Evolutionary conservation across 2,888 invertebrate genomes (phyloP).

Genomic region (Liopterus haemorrhoidalis): DNA sequence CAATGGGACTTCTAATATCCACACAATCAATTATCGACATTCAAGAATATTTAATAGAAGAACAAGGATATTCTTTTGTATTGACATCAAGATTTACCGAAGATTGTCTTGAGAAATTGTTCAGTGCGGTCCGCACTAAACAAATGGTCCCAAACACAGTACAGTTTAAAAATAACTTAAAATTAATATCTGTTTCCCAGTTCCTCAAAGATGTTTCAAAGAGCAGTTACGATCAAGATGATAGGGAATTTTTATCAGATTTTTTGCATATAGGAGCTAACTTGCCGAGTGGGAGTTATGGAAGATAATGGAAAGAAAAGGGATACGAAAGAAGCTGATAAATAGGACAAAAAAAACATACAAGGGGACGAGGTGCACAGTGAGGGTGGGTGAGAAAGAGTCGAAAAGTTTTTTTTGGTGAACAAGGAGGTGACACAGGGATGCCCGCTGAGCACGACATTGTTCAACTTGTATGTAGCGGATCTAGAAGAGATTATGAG

Average conservation of each 20-base stretch:
- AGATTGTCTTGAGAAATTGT: conserved; percentile 29
- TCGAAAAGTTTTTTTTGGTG: too few species aligned
- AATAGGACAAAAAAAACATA: too few species aligned
- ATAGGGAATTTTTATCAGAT: conserved; percentile 19
- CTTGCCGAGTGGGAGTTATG: too few species aligned
- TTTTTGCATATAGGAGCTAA: too few species aligned
- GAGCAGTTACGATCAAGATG: conserved; percentile 18
- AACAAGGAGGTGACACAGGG: too few species aligned
- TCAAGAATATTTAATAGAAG: conserved; percentile 24
- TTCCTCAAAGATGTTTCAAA: conserved; percentile 21
- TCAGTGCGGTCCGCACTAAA: conserved; percentile 12
- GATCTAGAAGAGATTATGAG: too few species aligned
- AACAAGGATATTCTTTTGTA: conserved; percentile 25
- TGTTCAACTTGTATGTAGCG: too few species aligned
- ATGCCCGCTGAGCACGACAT: too few species aligned
- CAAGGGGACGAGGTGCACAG: too few species aligned
- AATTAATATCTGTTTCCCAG: conserved; percentile 20
- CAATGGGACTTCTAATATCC: conserved; percentile 24
- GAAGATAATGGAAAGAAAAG: too few species aligned
- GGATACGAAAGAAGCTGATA: too few species aligned
- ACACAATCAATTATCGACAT: conserved; percentile 29
- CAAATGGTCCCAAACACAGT: conserved; percentile 10
- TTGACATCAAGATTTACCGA: conserved; percentile 29
- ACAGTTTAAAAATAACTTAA: conserved; percentile 23
- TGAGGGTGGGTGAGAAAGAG: too few species aligned